Evolutionary conservation across 2,797 vertebrate species (phyloP), one percentile per base, ranked within the genome.

Genomic region (Neostethus bicornis): DNA sequence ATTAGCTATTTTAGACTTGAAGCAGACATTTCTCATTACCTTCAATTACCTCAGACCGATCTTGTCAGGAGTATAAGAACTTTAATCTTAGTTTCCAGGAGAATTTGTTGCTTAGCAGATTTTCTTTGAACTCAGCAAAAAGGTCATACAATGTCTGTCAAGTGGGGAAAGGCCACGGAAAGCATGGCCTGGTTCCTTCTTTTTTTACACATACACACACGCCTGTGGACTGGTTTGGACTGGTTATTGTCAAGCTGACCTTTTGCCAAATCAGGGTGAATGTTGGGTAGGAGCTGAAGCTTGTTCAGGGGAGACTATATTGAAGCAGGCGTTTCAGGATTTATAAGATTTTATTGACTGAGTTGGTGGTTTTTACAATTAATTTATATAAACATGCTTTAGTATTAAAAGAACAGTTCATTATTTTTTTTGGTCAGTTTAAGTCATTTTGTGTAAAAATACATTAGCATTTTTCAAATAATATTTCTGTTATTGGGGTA

Each of bases 181-280:
- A 14, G 1, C 53, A n/a, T 32, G 43, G 41, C 29, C 17, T 13
- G 37, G 41, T 23, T 61, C 38, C 28, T 13, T 56, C 38, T 52
- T 35, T 70, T 75, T 51, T n/a, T 34, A 70, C 72, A 16, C 43
- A 26, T 6, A 14, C n/a, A 20, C 65, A 55, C 20, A 64, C 70
- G 62, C 49, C 65, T 58, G 55, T 45, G 49, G 49, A 72, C 66
- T 41, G 47, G 61, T 65, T 29, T 53, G 14, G 61, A 28, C 53
- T 35, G 61, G 75, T 81, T 84, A 70, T 83, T 79, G 70, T 59
- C 62, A 57, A 70, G 56, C 70, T 89, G 87, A 90, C 91, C 89
- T 91, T n/a, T 89, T 89, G 63, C 31, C 55, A 52, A 35, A 59
- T 66, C 42, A 16, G 56, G 29, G 16, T 13, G 23, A 31, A 29